Conservation (phyloP, 2,113 vertebrate genomes). For the Monopterus albus region DNA sequence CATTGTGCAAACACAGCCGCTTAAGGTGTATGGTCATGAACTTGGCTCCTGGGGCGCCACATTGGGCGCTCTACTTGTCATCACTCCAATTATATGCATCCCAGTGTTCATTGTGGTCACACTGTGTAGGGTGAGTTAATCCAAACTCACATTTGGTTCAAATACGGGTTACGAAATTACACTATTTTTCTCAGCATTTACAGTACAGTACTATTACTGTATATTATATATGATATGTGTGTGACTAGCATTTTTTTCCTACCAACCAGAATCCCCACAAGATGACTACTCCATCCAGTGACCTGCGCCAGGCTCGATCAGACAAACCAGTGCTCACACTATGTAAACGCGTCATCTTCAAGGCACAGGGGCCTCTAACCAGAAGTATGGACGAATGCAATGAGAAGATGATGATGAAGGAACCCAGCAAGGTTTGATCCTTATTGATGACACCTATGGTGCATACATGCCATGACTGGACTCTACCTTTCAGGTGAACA, state of each 20-base stretch:
- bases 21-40: background rate
- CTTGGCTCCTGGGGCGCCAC: fast-evolving
- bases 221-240: background rate
- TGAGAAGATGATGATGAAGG: conserved; percentile 44
- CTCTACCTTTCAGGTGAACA: background rate
- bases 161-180: background rate
- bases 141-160: background rate
- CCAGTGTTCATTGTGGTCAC: conserved; percentile 69
- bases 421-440: conserved; percentile 52
- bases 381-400: background rate
- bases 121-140: conserved; percentile 63
- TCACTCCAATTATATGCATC: conserved; percentile 75
- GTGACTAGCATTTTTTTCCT: background rate
- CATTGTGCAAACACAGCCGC: fast-evolving
- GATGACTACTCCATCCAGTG: conserved; percentile 66
- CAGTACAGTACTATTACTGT: too few relatives aligned
- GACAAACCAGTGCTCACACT: conserved; percentile 74
- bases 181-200: background rate
- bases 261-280: conserved; percentile 34
- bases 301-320: conserved; percentile 75
- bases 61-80: conserved; percentile 53
- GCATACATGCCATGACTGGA: too few relatives aligned
- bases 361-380: background rate
- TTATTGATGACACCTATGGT: background rate
- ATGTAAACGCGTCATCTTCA: conserved; percentile 51